Conservation (phyloP, 2,113 vertebrate genomes). For the Brevimyrus niger region DNA sequence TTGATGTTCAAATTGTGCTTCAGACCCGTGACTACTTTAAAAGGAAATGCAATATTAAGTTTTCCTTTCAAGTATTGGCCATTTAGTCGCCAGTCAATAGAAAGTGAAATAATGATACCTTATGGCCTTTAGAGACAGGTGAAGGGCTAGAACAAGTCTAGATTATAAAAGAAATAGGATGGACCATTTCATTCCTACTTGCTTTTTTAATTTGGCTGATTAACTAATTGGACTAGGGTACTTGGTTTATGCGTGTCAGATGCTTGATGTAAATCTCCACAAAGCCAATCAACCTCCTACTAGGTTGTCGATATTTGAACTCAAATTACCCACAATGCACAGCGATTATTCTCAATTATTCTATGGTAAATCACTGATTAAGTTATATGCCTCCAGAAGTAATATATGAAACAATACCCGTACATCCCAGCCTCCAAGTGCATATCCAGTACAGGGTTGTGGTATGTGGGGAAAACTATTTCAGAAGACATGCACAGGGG, state of each 20-base stretch:
- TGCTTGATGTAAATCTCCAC: too few species aligned
- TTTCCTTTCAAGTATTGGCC: neutral
- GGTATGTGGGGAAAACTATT: neutral
- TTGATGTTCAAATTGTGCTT: conserved; percentile 12
- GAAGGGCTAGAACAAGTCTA: neutral
- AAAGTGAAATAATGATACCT: neutral
- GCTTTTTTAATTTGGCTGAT: neutral
- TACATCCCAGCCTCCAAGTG: neutral
- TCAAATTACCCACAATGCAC: neutral
- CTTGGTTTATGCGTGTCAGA: neutral
- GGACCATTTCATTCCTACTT: neutral
- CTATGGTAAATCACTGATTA: neutral
- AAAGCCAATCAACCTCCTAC: neutral
- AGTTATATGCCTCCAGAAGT: neutral
- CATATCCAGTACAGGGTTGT: neutral
- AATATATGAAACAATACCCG: neutral
- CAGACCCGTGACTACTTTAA: neutral
- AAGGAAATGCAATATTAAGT: neutral
- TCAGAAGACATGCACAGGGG: neutral
- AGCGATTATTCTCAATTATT: neutral
- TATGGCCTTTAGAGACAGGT: neutral
- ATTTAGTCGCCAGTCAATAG: neutral
- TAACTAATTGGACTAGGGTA: neutral
- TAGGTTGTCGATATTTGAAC: neutral
- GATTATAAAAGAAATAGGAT: neutral